phyloP scores from a whole-genome alignment of 1,140 invertebrate species.

The Druon quercuslanigerum region DNA sequence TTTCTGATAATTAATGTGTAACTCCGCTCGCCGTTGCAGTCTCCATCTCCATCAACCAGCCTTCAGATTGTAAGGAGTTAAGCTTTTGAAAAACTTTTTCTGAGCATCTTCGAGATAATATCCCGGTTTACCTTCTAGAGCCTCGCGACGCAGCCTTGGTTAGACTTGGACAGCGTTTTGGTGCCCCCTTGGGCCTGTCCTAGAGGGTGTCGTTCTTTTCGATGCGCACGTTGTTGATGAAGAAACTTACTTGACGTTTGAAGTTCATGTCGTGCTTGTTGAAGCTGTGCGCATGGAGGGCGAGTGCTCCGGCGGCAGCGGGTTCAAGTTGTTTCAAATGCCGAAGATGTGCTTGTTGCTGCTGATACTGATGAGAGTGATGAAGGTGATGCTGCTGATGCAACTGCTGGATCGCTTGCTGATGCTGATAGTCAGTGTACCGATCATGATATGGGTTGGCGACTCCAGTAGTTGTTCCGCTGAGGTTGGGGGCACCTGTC shows the following conservation, averaged over 20 bases:
- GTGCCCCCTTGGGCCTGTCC: slow-evolving; percentile 33
- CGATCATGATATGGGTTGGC: slow-evolving; percentile 69
- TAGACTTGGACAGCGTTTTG: not conserved
- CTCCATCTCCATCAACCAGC: too few relatives aligned
- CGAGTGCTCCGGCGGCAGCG: slow-evolving; percentile 72
- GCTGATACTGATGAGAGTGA: slow-evolving; percentile 51
- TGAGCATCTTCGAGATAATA: not conserved
- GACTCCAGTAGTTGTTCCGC: slow-evolving; percentile 73
- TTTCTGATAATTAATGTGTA: not conserved
- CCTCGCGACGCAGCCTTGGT: slow-evolving; percentile 1
- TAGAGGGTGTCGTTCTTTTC: slow-evolving; percentile 80
- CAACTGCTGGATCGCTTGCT: slow-evolving; percentile 52
- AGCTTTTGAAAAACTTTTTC: not conserved
- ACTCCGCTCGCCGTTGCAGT: too few relatives aligned
- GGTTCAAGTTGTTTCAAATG: slow-evolving; percentile 70
- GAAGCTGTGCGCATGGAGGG: slow-evolving; percentile 75
- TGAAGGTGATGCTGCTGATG: slow-evolving; percentile 53
- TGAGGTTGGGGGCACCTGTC: slow-evolving; percentile 64
- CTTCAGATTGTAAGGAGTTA: not conserved
- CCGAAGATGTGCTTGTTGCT: slow-evolving; percentile 58
- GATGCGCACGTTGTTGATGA: slow-evolving; percentile 84
- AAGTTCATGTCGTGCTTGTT: slow-evolving; percentile 80
- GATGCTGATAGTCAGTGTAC: slow-evolving; percentile 56
- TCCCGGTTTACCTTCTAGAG: slow-evolving; percentile 4
- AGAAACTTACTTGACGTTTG: slow-evolving; percentile 89